Evolutionary conservation across 2,113 vertebrate species (phyloP).

Genomic region (Dipodomys merriami): DNA sequence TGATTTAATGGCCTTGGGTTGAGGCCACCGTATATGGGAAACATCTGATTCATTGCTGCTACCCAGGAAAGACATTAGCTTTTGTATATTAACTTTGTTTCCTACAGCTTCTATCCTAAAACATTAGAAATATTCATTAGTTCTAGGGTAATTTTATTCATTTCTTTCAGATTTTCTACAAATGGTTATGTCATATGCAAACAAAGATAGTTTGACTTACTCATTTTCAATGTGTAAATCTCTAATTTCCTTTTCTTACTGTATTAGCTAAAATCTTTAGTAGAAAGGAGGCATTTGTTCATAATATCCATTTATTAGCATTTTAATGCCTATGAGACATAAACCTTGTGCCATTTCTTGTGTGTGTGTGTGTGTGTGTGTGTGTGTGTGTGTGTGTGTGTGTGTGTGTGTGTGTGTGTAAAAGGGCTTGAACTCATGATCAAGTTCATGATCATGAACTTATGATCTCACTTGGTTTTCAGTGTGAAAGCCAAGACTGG

Average conservation of each 20-base stretch:
- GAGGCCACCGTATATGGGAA: too few species aligned
- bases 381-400: too few species aligned
- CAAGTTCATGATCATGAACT: too few species aligned
- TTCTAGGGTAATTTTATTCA: background rate
- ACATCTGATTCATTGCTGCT: background rate
- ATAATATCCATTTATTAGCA: background rate
- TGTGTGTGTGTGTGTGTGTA: too few species aligned
- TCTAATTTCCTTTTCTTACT: background rate
- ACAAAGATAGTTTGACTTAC: background rate
- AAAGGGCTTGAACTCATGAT: too few species aligned
- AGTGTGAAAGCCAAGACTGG: too few species aligned
- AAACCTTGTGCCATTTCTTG: background rate
- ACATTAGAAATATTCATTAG: background rate
- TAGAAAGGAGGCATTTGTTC: background rate
- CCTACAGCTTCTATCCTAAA: background rate
- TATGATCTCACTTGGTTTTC: too few species aligned
- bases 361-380: background rate
- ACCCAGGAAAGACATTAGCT: background rate
- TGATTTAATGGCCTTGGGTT: too few species aligned
- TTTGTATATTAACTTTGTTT: background rate
- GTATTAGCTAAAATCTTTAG: background rate
- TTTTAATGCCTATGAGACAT: background rate
- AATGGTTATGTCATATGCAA: background rate
- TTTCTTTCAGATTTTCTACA: background rate
- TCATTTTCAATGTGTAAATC: background rate